Conservation (phyloP, 2,113 vertebrate genomes). For the Myodes glareolus region DNA sequence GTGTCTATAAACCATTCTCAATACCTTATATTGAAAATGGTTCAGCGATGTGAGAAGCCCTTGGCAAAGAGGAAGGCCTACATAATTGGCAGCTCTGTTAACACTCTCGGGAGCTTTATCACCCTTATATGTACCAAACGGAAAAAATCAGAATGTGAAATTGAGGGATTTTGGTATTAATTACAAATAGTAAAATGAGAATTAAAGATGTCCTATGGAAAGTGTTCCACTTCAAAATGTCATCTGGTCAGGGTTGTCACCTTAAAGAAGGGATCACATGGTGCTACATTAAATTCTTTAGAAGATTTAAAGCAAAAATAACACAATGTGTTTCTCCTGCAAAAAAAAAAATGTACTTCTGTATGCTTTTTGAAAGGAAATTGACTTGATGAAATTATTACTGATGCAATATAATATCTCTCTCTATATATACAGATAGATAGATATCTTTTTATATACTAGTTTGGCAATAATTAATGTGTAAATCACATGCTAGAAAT, state of each 20-base stretch:
- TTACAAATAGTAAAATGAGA: constrained; percentile 65
- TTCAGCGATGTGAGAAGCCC: not conserved
- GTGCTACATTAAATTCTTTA: constrained; percentile 30
- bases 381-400: constrained; percentile 28
- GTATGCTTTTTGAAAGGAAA: not conserved
- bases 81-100: constrained; percentile 55
- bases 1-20: not conserved
- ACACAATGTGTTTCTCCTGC: not conserved
- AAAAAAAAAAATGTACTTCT: not conserved
- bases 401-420: not conserved
- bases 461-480: constrained; percentile 31
- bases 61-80: not conserved
- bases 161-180: constrained; percentile 44
- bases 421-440: too few relatives aligned
- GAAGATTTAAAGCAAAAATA: not conserved
- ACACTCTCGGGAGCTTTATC: constrained; percentile 45
- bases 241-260: constrained; percentile 9
- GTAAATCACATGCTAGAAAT: constrained; percentile 32
- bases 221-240: constrained; percentile 53
- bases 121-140: constrained; percentile 45
- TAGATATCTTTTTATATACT: not conserved
- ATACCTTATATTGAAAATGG: not conserved
- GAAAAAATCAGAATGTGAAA: constrained; percentile 66
- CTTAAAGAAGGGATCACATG: constrained; percentile 48
- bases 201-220: constrained; percentile 41